Evolutionary conservation across 64 coral and sea anemone genomes (phyloP), one percentile per base, ranked within the genome.

Genomic region (Pachyseris speciosa): DNA sequence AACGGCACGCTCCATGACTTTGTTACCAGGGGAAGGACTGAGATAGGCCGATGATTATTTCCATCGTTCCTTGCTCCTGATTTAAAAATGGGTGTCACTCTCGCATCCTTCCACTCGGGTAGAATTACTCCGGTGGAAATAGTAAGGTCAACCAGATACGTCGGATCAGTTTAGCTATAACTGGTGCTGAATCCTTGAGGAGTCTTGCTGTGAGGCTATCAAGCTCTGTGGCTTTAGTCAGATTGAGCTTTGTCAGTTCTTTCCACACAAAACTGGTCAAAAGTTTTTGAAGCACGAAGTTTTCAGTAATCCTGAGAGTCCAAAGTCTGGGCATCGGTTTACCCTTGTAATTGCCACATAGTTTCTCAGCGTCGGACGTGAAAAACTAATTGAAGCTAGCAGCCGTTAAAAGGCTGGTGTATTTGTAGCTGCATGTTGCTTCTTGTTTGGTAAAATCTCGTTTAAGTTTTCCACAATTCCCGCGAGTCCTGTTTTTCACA

Each of bases 1-100:
- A 9, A 86, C 69, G 0, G 79, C 64, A 2, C 80, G 79, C 43
- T 92, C 67, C 79, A 92, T 84, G 70, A 63, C 63, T 68, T 70
- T n/a, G n/a, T n/a, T n/a, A n/a, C n/a, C n/a, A n/a, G n/a, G n/a
- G n/a, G n/a, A n/a, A n/a, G n/a, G n/a, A n/a, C n/a, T n/a, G n/a
- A n/a, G n/a, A n/a, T n/a, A n/a, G n/a, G n/a, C n/a, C n/a, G n/a
- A n/a, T n/a, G n/a, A n/a, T n/a, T n/a, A n/a, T n/a, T n/a, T n/a
- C n/a, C n/a, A n/a, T n/a, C n/a, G n/a, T n/a, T n/a, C n/a, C n/a
- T n/a, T n/a, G n/a, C n/a, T n/a, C n/a, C n/a, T n/a, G n/a, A n/a
- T n/a, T n/a, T n/a, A 69, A 29, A 86, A 48, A 70, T 71, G 22
- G 84, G n/a, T n/a, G n/a, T n/a, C n/a, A n/a, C n/a, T n/a, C n/a